Base-by-base conservation (phyloP, 2,888 invertebrate species). In the Villa cingulata region DNA sequence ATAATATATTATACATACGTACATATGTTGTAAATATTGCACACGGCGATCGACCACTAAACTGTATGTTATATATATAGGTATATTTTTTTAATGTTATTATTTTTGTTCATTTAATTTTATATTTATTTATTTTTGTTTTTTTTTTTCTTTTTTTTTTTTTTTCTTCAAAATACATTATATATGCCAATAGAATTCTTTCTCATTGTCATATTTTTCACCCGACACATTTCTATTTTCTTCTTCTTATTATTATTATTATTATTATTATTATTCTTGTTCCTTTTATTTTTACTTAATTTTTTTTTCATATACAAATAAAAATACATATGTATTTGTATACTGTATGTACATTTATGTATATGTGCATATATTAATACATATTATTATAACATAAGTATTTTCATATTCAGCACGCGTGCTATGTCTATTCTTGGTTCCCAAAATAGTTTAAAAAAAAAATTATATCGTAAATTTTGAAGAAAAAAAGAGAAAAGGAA, bases 391-490 rank as follows among this genome's bases (percentile, higher is more conserved):
- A n/a, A n/a, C n/a, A n/a, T n/a, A 27, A 9, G 12, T 37, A 14
- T 41, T 41, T 37, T 48, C 20, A 44, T 48, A 46, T 42, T 46
- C 43, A 36, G 47, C 48, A 37, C 51, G 53, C 50, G 52, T 54
- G 53, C 66, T 70, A 66, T 72, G 74, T 72, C 75, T 75, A 75
- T 76, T 75, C 75, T 76, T 75, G 75, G 75, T 65, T 71, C 51
- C 57, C 55, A 69, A 51, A 51, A 48, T 32, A 32, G 29, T 32
- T 12, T 12, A 9, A 32, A 32, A 32, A 32, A 32, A 32, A 32
- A 27, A 27, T 27, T 6, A 27, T 27, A 9, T 27, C 27, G 10
- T 27, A 9, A 27, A 27, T 6, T 6, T 27, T 27, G 2, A 27
- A 27, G 10, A 27, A 32, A 9, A 32, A 32, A 32, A 32, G 12